Evolutionary conservation across 2,797 vertebrate species (phyloP), one percentile per base, ranked within the genome.

Genomic region (Cuculus canorus): DNA sequence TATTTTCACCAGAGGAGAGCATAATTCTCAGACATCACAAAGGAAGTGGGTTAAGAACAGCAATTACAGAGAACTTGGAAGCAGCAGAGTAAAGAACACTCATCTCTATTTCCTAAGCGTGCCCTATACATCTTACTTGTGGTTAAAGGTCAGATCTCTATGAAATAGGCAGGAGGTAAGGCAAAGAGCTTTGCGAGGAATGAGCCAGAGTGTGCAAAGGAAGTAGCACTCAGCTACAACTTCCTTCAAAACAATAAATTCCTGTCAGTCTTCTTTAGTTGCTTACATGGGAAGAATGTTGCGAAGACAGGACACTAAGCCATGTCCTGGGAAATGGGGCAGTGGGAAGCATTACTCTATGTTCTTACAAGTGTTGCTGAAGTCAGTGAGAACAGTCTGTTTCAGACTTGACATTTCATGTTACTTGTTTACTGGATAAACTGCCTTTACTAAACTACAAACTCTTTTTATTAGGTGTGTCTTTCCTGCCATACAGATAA

Each of bases 1-100:
- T 95, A 76, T 68, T 90, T 94, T 90, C 56, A 69, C 12, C 61
- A 66, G 63, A 17, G 18, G 65, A 73, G 68, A 71, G 54, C 47
- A 52, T 11, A 70, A 32, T 86, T 86, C 90, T 86, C 63, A 84
- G 66, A 72, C 45, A 50, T 83, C 72, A 78, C 80, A 92, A 96
- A 86, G 75, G 24, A 59, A 89, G 35, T 56, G 28, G 8, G 47
- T 93, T 95, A 94, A 94, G 77, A 70, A 66, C 59, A 48, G 52
- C 70, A 63, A 88, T 95, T 90, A 75, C 16, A 89, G 33, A 60
- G 33, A 84, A 72, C 24, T 13, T 65, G 23, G 61, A 93, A 96
- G 89, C n/a, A 85, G 25, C 54, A 70, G 37, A 81, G 79, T 27
- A 73, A 10, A 32, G n/a, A 72, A 91, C 43, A 35, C 10, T 91